Evolutionary conservation across 2,797 vertebrate species (phyloP).

Genomic region (Anisognathus igniventris): DNA sequence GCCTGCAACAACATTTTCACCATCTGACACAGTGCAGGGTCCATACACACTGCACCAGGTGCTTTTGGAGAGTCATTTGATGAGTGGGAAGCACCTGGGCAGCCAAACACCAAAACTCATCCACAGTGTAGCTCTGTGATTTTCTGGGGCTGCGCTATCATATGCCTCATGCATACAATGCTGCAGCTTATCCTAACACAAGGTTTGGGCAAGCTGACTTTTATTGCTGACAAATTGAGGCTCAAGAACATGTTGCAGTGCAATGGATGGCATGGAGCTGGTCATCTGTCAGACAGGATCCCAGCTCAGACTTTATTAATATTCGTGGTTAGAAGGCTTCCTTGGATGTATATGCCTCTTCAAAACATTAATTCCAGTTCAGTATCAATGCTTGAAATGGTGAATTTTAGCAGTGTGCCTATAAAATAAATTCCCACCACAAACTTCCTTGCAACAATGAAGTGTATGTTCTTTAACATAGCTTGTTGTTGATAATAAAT

Average conservation of each 20-base stretch:
- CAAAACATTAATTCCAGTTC: not conserved
- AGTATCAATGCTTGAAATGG: not conserved
- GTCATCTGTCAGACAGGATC: constrained; percentile 28
- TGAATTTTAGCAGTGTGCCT: not conserved
- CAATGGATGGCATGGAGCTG: not conserved
- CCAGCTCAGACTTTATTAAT: not conserved
- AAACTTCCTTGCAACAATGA: not conserved
- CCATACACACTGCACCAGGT: not conserved
- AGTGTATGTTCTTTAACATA: not conserved
- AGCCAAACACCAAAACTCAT: not conserved
- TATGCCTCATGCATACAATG: not conserved
- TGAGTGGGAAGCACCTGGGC: not conserved
- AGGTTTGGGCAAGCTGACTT: not conserved
- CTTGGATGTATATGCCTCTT: not conserved
- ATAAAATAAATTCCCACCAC: not conserved
- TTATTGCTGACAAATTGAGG: not conserved
- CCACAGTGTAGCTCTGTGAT: too few species aligned
- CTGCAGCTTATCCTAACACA: not conserved
- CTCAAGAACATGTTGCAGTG: not conserved
- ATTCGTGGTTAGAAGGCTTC: not conserved
- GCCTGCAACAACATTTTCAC: not conserved
- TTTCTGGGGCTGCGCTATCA: not conserved
- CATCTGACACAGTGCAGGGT: not conserved
- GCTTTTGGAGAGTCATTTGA: not conserved
- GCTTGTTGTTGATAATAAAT: not conserved